Evolutionary conservation across 2,113 vertebrate species (phyloP), one percentile per base, ranked within the genome.

Genomic region (Platysternon megacephalum): DNA sequence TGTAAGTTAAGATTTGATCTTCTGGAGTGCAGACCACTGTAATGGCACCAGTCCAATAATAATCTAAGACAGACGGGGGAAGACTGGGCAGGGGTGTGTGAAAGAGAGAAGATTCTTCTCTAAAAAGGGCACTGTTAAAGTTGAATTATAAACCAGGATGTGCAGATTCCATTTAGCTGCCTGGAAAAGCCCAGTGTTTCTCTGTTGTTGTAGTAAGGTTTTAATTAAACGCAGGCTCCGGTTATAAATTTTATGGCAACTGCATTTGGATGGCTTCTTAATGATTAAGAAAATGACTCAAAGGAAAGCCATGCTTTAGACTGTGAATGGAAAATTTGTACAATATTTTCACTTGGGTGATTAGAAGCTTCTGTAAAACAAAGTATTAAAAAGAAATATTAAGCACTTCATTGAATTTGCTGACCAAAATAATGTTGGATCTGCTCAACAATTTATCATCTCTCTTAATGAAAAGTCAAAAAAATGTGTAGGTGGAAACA

Each of bases 51-150:
- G 79, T 94, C 96, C 95, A 97, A 91, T 49, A 74, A 84, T 96
- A 98, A 97, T 97, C 51, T 2, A 95, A 97, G 87, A 91, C 97
- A 97, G 95, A 93, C 87, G 94, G 93, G 86, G 95, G 91, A 79
- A 9, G 39, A 46, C 52, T 53, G 21, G n/a, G 19, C n/a, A 95
- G 84, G 88, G 76, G 8, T 49, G 21, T 79, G 26, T 48, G 78
- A 49, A 91, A 87, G 86, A 94, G 51, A 95, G 49, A 39, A 80
- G 26, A 52, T 51, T 90, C 53, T 95, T 42, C 65, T 94, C 90
- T 94, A 91, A 83, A 96, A 96, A 96, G 55, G 87, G 55, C 86
- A 87, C n/a, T 88, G 29, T 94, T 88, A 95, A 92, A 89, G 87
- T n/a, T 95, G 86, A 91, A 91, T 95, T 96, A 90, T 86, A 90